These are phyloP conservation scores for Isoperla grammatica DNA, from an alignment of 2,888 invertebrate species.

Conservation along the genomic window DNA sequence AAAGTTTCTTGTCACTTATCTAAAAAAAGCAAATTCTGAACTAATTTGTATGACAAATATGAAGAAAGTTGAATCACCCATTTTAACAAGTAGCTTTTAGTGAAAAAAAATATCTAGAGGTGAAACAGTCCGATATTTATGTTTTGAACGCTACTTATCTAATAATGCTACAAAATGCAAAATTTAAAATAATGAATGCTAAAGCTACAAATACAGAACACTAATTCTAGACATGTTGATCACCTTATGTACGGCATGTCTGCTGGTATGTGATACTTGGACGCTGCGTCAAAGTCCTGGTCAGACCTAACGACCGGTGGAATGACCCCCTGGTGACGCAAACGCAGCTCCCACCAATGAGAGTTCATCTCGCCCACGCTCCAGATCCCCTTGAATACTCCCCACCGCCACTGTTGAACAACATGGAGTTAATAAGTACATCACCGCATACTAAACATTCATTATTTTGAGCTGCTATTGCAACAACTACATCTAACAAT, in stretches of 20 bases:
- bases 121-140: no score
- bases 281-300: conserved; percentile 74
- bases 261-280: conserved; percentile 76
- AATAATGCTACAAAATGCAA: no score
- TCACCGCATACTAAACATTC: background rate
- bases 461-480: background rate
- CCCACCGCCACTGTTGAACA: conserved; percentile 67
- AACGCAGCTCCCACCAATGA: conserved; percentile 68
- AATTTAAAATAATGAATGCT: no score
- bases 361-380: conserved; percentile 61
- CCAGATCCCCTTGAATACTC: conserved; percentile 64
- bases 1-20: background rate
- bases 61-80: no score
- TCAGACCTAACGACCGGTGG: conserved; percentile 65
- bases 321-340: conserved; percentile 66
- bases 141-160: no score
- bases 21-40: background rate
- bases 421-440: conserved; percentile 7
- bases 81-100: no score
- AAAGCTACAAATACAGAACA: no score
- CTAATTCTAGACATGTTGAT: no score
- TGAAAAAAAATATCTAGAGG: no score
- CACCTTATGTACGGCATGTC: conserved; percentile 55
- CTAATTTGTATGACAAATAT: no score
- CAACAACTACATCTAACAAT: background rate